A percentile compares a stretch with the other conserved stretches of the same genome.
Conservation (phyloP, 1,140 invertebrate species). For the Ruditapes philippinarum region DNA sequence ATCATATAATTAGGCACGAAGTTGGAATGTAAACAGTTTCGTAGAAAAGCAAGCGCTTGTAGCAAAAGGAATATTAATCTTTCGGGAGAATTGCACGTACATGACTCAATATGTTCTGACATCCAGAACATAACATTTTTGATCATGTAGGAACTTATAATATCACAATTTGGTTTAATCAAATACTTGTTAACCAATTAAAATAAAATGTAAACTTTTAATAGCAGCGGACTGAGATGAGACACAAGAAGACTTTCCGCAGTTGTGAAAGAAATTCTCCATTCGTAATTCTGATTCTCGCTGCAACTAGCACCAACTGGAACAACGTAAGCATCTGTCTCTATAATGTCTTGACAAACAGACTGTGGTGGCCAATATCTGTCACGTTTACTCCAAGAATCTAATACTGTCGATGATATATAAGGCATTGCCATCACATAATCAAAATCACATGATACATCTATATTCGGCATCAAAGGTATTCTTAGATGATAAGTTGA, state of each 20-base stretch:
- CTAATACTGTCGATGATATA: not conserved
- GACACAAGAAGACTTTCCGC: not conserved
- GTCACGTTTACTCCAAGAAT: not conserved
- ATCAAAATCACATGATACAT: not conserved
- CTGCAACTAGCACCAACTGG: not conserved
- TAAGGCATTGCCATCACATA: not conserved
- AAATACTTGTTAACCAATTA: not conserved
- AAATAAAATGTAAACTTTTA: not conserved
- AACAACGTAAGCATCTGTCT: not conserved
- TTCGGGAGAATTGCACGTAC: not conserved
- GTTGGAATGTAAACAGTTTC: not conserved
- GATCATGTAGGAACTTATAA: not conserved
- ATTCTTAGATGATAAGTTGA: not conserved
- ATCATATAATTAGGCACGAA: constrained; percentile 1
- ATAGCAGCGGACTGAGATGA: not conserved
- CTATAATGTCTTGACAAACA: not conserved
- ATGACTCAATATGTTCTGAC: not conserved
- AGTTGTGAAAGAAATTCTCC: not conserved
- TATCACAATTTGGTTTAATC: not conserved
- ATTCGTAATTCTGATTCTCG: not conserved
- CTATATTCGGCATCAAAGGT: not conserved
- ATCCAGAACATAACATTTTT: not conserved
- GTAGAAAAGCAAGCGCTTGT: not conserved
- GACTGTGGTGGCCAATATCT: not conserved
- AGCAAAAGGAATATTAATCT: not conserved